Percentiles rank a stretch among this genome's conserved stretches.
These are phyloP conservation scores for Lithosia quadra DNA, from an alignment of 2,888 invertebrate species.

Conservation along the genomic window DNA sequence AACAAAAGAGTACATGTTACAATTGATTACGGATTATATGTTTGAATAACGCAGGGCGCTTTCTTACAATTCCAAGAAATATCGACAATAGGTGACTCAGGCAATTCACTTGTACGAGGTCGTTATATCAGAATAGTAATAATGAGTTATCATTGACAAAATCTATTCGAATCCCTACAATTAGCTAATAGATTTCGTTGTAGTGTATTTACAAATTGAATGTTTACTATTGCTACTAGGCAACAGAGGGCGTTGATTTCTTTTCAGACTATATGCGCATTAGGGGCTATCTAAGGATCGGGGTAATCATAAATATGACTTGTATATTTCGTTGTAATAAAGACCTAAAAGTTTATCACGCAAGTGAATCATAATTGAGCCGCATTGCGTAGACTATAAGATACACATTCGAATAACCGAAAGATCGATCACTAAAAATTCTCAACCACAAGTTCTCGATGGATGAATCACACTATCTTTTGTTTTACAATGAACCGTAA, in stretches of 20 bases:
- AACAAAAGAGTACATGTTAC: constrained; percentile 80
- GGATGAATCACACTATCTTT: constrained; percentile 71
- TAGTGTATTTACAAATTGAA: constrained; percentile 26
- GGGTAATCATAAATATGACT: constrained; percentile 21
- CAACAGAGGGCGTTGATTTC: constrained; percentile 62
- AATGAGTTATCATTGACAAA: constrained; percentile 70
- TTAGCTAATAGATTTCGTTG: constrained; percentile 74
- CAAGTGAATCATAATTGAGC: constrained; percentile 13
- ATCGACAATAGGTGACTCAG: constrained; percentile 84
- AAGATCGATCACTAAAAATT: constrained; percentile 47
- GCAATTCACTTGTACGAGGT: constrained; percentile 70
- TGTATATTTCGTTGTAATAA: constrained; percentile 21
- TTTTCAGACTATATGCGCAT: constrained; percentile 18
- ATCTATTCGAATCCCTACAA: constrained; percentile 63
- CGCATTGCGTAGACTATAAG: constrained; percentile 16
- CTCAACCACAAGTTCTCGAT: constrained; percentile 57
- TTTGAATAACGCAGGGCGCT: constrained; percentile 80
- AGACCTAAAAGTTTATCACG: constrained; percentile 30
- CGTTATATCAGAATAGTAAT: constrained; percentile 72
- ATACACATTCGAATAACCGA: constrained; percentile 30
- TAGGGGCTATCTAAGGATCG: constrained; percentile 13
- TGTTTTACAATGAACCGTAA: constrained; percentile 58
- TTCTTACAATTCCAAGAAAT: constrained; percentile 85
- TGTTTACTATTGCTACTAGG: constrained; percentile 53
- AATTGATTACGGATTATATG: constrained; percentile 73